A percentile compares a stretch with the other conserved stretches of the same genome.
Evolutionary conservation across 2,888 invertebrate species (phyloP).

Genomic region (Morinoia aosen): DNA sequence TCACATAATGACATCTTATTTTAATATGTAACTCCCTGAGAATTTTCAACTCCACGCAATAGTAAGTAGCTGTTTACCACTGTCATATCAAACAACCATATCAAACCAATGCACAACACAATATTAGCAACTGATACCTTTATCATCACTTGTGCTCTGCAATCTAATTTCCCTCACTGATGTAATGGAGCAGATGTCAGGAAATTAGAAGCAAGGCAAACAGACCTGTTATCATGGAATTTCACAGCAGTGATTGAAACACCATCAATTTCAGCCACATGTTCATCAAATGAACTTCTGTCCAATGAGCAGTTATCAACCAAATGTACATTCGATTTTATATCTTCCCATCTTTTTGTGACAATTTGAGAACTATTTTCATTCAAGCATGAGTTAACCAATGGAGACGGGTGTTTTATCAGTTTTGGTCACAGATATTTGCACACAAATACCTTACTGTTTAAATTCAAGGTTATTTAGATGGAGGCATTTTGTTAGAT

Average conservation of each 20-base stretch:
- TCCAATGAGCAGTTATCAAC: conserved; percentile 47
- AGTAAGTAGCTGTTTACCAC: not conserved
- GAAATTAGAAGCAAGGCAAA: conserved; percentile 27
- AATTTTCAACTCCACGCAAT: not conserved
- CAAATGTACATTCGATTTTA: conserved; percentile 36
- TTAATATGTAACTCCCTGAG: not conserved
- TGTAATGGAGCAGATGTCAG: too few relatives aligned
- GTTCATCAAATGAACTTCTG: conserved; percentile 49
- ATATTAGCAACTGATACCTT: not conserved
- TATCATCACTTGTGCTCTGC: conserved; percentile 51
- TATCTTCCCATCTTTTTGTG: not conserved
- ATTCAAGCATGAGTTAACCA: not conserved
- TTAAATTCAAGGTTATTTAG: not conserved
- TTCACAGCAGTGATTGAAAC: conserved; percentile 43
- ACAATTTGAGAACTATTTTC: not conserved
- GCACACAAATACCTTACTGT: not conserved
- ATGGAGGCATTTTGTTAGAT: not conserved
- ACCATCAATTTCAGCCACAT: not conserved
- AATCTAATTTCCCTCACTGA: too few relatives aligned
- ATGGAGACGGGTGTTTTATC: not conserved
- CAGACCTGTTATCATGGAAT: conserved; percentile 1
- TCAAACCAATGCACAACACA: conserved; percentile 61
- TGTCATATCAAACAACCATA: conserved; percentile 56
- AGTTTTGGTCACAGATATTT: not conserved
- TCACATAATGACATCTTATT: not conserved